Base-by-base conservation (phyloP, 2,113 vertebrate species). In the Bombycilla garrulus region DNA sequence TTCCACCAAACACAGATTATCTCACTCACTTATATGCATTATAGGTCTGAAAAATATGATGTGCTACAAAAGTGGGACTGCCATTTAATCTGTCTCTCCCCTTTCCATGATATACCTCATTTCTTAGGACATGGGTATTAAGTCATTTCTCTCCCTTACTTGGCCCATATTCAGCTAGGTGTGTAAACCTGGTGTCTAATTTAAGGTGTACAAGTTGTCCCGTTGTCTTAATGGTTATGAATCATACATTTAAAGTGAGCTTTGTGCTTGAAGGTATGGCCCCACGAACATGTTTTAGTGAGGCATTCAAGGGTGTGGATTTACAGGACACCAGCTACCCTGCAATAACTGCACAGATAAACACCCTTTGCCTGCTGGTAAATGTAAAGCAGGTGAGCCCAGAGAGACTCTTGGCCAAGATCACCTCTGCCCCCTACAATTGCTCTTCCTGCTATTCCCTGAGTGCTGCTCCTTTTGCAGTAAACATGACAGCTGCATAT, bases 301-400 rank as follows among this genome's bases (percentile, higher is more conserved):
- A 94, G 64, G 88, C 76, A 90, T 67, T 69, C 74, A 90, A 88
- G 94, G 90, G 94, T 77, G 92, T 83, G 95, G 92, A 86, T 96
- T 88, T 93, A 88, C 17, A 71, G 85, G 86, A 90, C 71, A 90
- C 18, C 62, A 70, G 42, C 88, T 83, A 69, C 54, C 40, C 67
- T 70, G 74, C 82, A 77, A 9, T 77, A 88, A 77, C 42, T 77
- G 51, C 86, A 66, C 1, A 2, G 66, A 53, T 26, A 15, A 93
- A 77, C 66, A 61, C n/a, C 45, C 74, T 82, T 82, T 92, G 36
- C 74, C 54, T 92, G 85, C 90, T 48, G 31, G 58, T 72, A 91
- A 79, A 36, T 17, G n/a, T 57, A 65, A 48, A 61, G 45, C 4
- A 3, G 23, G 23, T 53, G 56, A 64, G 20, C n/a, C 66, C 9